Conservation (phyloP, 92 coral and sea anemone genomes). For the Palythoa grandiflora region DNA sequence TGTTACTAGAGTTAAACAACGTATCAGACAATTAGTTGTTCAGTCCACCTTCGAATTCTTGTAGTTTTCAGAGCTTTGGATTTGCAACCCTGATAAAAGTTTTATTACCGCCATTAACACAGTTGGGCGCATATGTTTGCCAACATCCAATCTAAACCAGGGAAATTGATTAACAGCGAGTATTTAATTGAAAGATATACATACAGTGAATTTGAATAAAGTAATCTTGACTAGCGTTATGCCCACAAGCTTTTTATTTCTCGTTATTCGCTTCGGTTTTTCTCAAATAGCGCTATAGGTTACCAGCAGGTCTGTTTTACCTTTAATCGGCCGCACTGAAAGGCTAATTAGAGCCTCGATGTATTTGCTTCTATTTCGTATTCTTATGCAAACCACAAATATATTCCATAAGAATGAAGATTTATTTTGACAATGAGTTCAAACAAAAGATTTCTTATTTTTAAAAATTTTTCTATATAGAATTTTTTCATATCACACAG, state of each 20-base stretch:
- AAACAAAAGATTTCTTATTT: slow-evolving; percentile 55
- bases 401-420: slow-evolving; percentile 25
- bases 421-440: slow-evolving; percentile 60
- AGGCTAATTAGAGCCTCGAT: slow-evolving; percentile 13
- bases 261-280: slow-evolving; percentile 11
- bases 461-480: slow-evolving; percentile 25
- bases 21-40: slow-evolving; percentile 36
- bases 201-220: slow-evolving; percentile 56
- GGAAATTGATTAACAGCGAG: slow-evolving; percentile 56
- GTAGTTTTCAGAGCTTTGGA: slow-evolving; percentile 32
- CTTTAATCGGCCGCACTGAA: slow-evolving; percentile 4
- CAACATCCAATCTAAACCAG: slow-evolving; percentile 30
- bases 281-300: slow-evolving; percentile 13
- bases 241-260: slow-evolving; percentile 60
- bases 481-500: neutral
- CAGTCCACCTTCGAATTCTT: slow-evolving; percentile 39
- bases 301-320: neutral
- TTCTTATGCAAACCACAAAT: slow-evolving; percentile 35
- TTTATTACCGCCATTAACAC: slow-evolving; percentile 59
- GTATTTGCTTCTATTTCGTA: slow-evolving; percentile 23
- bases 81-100: slow-evolving; percentile 39
- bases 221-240: slow-evolving; percentile 53
- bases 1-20: slow-evolving; percentile 37
- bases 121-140: slow-evolving; percentile 44
- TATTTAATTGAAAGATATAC: slow-evolving; percentile 55